A percentile compares a stretch with the other conserved stretches of the same genome.
Conservation (phyloP, 2,797 vertebrate species). For the Enoplosus armatus region DNA sequence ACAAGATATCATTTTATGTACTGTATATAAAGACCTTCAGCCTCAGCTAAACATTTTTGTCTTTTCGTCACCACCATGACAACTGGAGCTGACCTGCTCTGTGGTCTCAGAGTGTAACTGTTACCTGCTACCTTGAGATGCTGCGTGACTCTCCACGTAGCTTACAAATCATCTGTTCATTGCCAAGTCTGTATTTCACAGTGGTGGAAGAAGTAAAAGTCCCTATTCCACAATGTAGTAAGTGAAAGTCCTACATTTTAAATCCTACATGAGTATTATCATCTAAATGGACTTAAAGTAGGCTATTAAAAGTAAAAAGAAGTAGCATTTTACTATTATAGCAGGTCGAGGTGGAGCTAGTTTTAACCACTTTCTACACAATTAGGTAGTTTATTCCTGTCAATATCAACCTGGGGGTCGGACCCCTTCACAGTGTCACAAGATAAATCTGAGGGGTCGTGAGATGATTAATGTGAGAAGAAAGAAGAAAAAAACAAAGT, state of each 20-base stretch:
- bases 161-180: not conserved
- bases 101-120: conserved; percentile 23
- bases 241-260: not conserved
- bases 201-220: not conserved
- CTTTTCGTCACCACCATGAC: conserved; percentile 42
- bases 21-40: conserved; percentile 14
- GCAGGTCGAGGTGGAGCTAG: too few relatives aligned
- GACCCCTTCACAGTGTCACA: not conserved
- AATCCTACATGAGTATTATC: not conserved
- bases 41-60: conserved; percentile 45
- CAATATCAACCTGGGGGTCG: not conserved
- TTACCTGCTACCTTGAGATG: conserved; percentile 29
- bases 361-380: not conserved
- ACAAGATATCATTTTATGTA: conserved; percentile 1
- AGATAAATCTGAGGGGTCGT: too few relatives aligned
- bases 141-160: conserved; percentile 15
- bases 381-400: not conserved
- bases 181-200: not conserved
- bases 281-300: not conserved
- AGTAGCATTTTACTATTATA: too few relatives aligned
- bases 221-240: too few relatives aligned
- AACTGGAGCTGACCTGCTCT: conserved; percentile 25
- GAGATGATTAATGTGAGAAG: not conserved
- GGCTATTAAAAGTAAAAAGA: too few relatives aligned
- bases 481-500: not conserved